Conservation (phyloP, 2,888 invertebrate genomes). For the Sminthurinus aureus region DNA sequence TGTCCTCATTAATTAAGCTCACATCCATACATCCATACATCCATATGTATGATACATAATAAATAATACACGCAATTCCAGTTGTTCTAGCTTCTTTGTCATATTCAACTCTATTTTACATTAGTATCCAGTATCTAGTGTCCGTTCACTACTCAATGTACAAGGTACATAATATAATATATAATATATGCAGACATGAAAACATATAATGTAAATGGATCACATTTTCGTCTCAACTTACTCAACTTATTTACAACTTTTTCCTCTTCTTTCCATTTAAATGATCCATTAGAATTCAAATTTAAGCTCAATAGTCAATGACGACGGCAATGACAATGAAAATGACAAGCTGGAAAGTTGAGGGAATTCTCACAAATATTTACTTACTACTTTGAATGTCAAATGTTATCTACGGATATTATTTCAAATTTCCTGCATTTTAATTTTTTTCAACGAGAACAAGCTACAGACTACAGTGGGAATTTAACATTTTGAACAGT, state of each 20-base stretch:
- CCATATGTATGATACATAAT: no score
- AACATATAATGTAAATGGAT: constrained; percentile 2
- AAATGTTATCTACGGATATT: no score
- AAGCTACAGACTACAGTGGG: not conserved
- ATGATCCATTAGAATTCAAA: not conserved
- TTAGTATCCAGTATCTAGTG: not conserved
- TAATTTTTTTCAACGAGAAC: no score
- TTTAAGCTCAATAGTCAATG: no score
- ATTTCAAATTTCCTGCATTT: no score
- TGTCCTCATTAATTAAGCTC: constrained; percentile 41
- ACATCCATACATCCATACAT: not conserved
- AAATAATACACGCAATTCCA: not conserved
- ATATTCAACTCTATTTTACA: not conserved
- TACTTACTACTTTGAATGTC: no score
- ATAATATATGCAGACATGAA: not conserved
- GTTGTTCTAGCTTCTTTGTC: constrained; percentile 27
- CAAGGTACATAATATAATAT: no score
- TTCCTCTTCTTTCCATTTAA: not conserved
- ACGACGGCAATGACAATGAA: no score
- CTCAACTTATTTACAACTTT: not conserved
- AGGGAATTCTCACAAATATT: no score
- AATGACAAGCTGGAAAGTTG: no score
- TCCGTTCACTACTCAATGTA: not conserved
- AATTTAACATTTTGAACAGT: not conserved
- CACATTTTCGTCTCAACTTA: not conserved